Evolutionary conservation across 1,140 invertebrate species (phyloP).

Genomic region (Amyelois transitella): DNA sequence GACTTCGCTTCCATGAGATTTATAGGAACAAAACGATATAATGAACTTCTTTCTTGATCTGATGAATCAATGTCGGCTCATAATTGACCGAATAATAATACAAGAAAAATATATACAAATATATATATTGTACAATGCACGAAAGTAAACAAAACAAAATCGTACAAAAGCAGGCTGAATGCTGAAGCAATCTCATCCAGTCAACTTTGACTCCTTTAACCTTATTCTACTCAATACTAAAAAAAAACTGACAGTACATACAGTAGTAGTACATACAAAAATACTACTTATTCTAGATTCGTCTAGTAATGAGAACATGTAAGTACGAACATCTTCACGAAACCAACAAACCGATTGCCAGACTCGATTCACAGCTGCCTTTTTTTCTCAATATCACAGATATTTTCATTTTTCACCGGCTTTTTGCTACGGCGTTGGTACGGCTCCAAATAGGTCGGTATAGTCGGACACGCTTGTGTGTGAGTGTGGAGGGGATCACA

Average conservation of each 20-base stretch:
- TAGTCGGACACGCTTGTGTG: constrained; percentile 1
- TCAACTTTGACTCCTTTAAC: no score
- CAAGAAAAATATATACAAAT: no score
- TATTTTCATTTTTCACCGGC: constrained; percentile 5
- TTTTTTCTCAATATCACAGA: constrained; percentile 1
- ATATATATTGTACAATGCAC: no score
- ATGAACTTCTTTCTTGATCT: no score
- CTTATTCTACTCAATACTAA: no score
- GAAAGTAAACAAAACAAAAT: no score
- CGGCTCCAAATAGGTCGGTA: constrained; percentile 24
- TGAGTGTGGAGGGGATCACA: neutral
- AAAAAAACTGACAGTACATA: neutral
- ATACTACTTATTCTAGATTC: neutral
- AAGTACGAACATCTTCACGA: neutral
- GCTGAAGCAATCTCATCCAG: no score
- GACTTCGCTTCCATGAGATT: no score
- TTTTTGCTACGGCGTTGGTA: constrained; percentile 11
- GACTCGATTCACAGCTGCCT: neutral
- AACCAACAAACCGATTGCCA: neutral
- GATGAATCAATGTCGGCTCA: no score
- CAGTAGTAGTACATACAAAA: neutral
- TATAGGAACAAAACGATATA: no score
- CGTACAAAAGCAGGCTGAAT: no score
- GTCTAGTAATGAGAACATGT: neutral
- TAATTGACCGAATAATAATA: no score